phyloP scores from a whole-genome alignment of 2,888 invertebrate genomes.

The Agriotes lineatus region DNA sequence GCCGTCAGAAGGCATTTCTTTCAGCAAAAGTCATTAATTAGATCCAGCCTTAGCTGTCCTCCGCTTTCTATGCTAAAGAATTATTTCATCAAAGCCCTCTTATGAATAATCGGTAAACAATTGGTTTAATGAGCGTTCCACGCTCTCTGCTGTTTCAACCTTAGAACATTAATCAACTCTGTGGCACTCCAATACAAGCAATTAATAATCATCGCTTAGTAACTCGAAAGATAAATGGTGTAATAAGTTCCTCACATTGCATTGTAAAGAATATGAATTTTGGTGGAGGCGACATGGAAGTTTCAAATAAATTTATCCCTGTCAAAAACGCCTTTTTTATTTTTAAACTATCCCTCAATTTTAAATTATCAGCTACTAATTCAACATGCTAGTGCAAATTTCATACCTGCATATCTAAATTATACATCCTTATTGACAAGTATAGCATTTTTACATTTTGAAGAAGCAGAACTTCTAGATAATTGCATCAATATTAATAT shows the following conservation, averaged over 20 bases:
- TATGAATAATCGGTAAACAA: conserved; percentile 17
- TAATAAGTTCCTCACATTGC: conserved; percentile 11
- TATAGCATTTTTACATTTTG: too few relatives aligned
- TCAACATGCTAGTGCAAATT: background rate
- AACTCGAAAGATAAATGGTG: conserved; percentile 12
- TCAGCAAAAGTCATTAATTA: background rate
- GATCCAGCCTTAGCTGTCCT: background rate
- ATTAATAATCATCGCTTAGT: conserved; percentile 20
- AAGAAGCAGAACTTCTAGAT: too few relatives aligned
- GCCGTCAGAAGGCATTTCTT: background rate
- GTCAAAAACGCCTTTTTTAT: background rate
- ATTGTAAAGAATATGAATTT: conserved; percentile 10
- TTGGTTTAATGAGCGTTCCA: conserved; percentile 11
- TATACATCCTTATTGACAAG: too few relatives aligned
- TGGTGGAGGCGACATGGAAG: background rate
- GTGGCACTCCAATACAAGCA: conserved; percentile 15
- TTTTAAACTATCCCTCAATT: too few relatives aligned
- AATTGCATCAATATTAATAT: too few relatives aligned
- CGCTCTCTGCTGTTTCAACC: background rate
- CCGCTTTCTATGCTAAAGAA: background rate
- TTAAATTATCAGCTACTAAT: too few relatives aligned
- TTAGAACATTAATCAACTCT: conserved; percentile 7
- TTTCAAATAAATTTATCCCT: background rate
- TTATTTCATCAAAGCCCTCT: conserved; percentile 4
- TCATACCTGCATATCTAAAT: too few relatives aligned